Evolutionary conservation across 2,797 vertebrate species (phyloP).

Genomic region (Cottoperca gobio): DNA sequence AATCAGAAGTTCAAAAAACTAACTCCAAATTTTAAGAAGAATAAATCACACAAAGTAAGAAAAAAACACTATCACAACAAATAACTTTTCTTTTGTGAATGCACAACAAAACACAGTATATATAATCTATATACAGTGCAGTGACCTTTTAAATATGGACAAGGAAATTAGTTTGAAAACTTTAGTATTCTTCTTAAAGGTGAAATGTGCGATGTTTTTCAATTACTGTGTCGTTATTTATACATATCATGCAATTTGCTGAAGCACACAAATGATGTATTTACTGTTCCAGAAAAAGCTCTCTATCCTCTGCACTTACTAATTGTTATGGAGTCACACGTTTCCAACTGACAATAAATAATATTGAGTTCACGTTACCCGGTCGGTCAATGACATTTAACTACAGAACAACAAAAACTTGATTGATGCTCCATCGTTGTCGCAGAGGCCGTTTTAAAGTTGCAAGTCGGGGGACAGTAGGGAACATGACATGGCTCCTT

Average conservation of each 20-base stretch:
- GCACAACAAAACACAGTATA: too few relatives aligned
- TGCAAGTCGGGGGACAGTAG: slow-evolving; percentile 13
- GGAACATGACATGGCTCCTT: slow-evolving; percentile 16
- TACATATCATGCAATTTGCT: too few relatives aligned
- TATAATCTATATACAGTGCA: too few relatives aligned
- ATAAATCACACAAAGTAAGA: background rate
- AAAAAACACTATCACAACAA: too few relatives aligned
- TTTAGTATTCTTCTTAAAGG: background rate
- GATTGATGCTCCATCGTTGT: slow-evolving; percentile 1
- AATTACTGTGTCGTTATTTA: background rate
- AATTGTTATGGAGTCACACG: background rate
- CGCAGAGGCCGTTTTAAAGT: background rate
- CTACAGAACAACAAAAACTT: slow-evolving; percentile 1
- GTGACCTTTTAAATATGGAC: background rate
- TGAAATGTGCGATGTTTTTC: background rate
- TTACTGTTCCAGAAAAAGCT: background rate
- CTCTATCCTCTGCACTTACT: background rate
- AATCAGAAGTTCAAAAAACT: background rate
- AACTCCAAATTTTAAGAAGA: background rate
- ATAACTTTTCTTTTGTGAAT: too few relatives aligned
- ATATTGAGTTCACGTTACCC: background rate
- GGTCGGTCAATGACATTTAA: background rate
- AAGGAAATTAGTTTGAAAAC: background rate
- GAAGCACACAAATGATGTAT: background rate
- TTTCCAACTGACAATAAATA: background rate